Conservation (phyloP, 1,140 invertebrate genomes). For the Heliothis subflexa region DNA sequence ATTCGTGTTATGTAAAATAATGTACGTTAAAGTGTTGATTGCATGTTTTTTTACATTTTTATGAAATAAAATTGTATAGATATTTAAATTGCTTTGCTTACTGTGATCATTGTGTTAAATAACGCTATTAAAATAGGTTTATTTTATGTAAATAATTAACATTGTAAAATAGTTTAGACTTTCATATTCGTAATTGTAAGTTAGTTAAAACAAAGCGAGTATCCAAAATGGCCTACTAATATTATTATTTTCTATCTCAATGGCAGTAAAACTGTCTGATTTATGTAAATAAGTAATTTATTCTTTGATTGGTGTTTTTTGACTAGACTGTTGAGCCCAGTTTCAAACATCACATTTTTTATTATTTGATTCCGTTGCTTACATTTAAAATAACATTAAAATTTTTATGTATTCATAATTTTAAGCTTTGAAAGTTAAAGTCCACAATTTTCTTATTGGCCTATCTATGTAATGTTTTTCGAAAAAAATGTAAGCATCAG, state of each 20-base stretch:
- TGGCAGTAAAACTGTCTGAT: conserved; percentile 33
- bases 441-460: background rate
- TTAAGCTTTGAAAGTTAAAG: too few relatives aligned
- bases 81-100: conserved; percentile 37
- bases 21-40: background rate
- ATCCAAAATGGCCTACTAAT: conserved; percentile 58
- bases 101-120: conserved; percentile 26
- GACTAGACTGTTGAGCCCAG: conserved; percentile 70
- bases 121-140: conserved; percentile 1
- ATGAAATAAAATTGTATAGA: conserved; percentile 15
- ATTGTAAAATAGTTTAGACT: conserved; percentile 9
- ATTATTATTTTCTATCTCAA: conserved; percentile 37
- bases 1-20: background rate
- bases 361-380: conserved; percentile 38
- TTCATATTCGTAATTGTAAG: background rate
- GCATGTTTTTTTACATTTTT: conserved; percentile 33
- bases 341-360: conserved; percentile 60
- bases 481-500: conserved; percentile 25
- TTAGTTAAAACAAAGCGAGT: conserved; percentile 50
- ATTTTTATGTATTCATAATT: background rate
- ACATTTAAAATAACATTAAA: conserved; percentile 18
- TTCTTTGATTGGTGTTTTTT: conserved; percentile 58
- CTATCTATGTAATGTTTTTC: background rate
- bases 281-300: background rate
- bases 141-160: conserved; percentile 19